Evolutionary conservation across 2,888 invertebrate species (phyloP).

Genomic region (Agrilus biguttatus): DNA sequence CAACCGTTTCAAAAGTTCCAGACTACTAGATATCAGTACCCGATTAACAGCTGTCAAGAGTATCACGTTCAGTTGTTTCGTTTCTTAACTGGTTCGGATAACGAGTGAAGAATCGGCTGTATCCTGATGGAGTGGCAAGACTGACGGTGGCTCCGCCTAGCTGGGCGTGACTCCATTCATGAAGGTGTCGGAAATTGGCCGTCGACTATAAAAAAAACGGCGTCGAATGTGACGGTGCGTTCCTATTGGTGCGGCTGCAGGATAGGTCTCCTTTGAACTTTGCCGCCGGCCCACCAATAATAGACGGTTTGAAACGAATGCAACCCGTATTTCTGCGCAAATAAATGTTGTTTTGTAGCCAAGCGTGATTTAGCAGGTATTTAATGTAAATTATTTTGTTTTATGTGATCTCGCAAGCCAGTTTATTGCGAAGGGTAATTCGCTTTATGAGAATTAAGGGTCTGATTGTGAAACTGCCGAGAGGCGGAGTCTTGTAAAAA

Average conservation of each 20-base stretch:
- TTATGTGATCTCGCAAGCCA: slow-evolving; percentile 18
- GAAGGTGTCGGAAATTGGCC: slow-evolving; percentile 12
- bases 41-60: no score
- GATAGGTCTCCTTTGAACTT: slow-evolving; percentile 14
- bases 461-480: neutral
- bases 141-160: slow-evolving; percentile 20
- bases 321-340: slow-evolving; percentile 24
- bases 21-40: no score
- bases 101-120: slow-evolving; percentile 27
- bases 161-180: slow-evolving; percentile 2
- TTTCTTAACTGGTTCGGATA: slow-evolving; percentile 25
- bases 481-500: no score
- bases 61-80: slow-evolving; percentile 9
- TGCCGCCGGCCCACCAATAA: slow-evolving; percentile 14
- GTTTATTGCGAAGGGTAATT: neutral
- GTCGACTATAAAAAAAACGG: slow-evolving; percentile 9
- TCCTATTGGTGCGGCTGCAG: slow-evolving; percentile 10
- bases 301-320: slow-evolving; percentile 1
- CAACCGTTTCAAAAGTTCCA: no score
- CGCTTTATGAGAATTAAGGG: slow-evolving; percentile 1
- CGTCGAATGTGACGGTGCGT: slow-evolving; percentile 2
- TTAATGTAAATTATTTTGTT: slow-evolving; percentile 31
- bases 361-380: slow-evolving; percentile 30
- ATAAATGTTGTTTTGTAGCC: slow-evolving; percentile 33
- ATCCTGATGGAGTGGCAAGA: slow-evolving; percentile 18